Evolutionary conservation across 2,888 invertebrate genomes (phyloP).

Genomic region (Clepsis dumicolana): DNA sequence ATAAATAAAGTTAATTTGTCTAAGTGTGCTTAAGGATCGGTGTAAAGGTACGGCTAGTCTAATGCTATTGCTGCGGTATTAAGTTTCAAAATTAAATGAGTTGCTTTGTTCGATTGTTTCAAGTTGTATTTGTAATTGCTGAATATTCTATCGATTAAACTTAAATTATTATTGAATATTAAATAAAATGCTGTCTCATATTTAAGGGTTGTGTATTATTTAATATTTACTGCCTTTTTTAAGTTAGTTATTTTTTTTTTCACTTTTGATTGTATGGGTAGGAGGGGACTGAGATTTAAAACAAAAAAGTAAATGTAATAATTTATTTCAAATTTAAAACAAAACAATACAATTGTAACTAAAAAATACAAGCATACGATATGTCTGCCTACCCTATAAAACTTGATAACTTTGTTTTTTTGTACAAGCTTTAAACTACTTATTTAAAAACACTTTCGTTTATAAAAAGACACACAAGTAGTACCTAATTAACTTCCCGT

Average conservation of each 20-base stretch:
- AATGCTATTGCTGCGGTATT: conserved; percentile 75
- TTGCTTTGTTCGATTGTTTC: conserved; percentile 83
- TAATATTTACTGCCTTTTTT: conserved; percentile 53
- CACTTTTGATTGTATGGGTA: too few species aligned
- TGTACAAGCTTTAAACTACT: conserved; percentile 17
- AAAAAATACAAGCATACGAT: conserved; percentile 36
- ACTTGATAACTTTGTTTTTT: neutral
- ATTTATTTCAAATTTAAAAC: conserved; percentile 38
- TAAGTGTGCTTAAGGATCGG: conserved; percentile 77
- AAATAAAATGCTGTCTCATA: conserved; percentile 85
- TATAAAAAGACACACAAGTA: conserved; percentile 24
- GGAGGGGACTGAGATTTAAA: too few species aligned
- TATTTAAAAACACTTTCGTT: conserved; percentile 9
- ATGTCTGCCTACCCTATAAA: conserved; percentile 16
- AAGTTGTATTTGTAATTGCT: conserved; percentile 86
- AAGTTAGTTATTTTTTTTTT: conserved; percentile 48
- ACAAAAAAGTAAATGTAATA: conserved; percentile 12
- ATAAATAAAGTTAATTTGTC: conserved; percentile 68
- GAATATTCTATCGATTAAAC: conserved; percentile 83
- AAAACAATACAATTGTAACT: conserved; percentile 42
- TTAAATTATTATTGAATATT: conserved; percentile 81
- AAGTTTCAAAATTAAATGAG: conserved; percentile 78
- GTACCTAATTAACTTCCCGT: conserved; percentile 19
- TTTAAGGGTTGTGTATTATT: conserved; percentile 53
- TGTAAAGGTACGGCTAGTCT: conserved; percentile 69